Percentiles rank a stretch among this genome's conserved stretches.
Evolutionary conservation across 2,797 vertebrate species (phyloP).

Genomic region (Chelmon rostratus): DNA sequence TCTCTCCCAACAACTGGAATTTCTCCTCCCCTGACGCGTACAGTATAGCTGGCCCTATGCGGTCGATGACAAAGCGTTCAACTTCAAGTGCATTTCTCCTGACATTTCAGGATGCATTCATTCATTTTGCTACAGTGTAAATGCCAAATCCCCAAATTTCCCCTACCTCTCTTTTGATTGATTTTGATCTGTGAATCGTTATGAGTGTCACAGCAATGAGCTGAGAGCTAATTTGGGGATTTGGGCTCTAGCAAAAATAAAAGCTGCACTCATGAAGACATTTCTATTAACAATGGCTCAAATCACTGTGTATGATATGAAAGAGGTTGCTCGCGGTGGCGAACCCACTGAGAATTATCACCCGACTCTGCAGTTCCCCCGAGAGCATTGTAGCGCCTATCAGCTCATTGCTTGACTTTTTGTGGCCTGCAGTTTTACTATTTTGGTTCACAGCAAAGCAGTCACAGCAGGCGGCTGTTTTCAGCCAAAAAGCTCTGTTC

Average conservation of each 20-base stretch:
- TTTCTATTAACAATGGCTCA: background rate
- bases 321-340: background rate
- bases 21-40: background rate
- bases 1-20: background rate
- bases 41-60: background rate
- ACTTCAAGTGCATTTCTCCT: background rate
- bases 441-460: background rate
- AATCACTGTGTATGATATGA: background rate
- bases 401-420: background rate
- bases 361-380: background rate
- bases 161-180: background rate
- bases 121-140: background rate
- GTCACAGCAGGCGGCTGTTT: background rate
- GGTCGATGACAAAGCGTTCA: background rate
- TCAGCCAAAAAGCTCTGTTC: too few species aligned
- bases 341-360: background rate
- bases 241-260: background rate
- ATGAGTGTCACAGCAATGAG: background rate
- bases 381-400: background rate
- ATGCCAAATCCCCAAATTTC: background rate
- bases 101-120: background rate
- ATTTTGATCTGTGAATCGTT: slow-evolving; percentile 1
- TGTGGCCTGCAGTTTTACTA: background rate
- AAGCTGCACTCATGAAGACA: background rate
- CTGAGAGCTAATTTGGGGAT: background rate